phyloP scores from a whole-genome alignment of 2,888 invertebrate species.

The Deilephila porcellus region DNA sequence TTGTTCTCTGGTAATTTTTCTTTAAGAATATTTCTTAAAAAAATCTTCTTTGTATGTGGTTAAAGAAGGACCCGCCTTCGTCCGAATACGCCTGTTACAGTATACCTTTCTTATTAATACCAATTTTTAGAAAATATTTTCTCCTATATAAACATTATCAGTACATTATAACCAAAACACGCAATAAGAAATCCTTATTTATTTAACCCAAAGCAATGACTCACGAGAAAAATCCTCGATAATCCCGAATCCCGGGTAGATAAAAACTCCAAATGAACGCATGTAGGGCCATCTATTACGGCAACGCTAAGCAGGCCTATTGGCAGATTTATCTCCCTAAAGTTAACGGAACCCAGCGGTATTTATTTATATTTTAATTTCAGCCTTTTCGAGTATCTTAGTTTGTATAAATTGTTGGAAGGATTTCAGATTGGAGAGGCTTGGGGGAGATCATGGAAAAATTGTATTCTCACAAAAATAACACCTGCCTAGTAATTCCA shows the following conservation, averaged over 20 bases:
- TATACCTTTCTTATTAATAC: no score
- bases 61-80: no score
- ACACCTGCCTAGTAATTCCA: no score
- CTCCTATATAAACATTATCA: no score
- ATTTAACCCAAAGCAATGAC: constrained; percentile 12
- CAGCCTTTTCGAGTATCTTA: background rate
- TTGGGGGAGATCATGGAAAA: no score
- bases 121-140: no score
- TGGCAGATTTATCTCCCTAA: constrained; percentile 28
- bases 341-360: background rate
- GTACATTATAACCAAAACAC: background rate
- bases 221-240: constrained; percentile 10
- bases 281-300: constrained; percentile 13
- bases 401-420: background rate
- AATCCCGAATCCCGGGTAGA: constrained; percentile 2
- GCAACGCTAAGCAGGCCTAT: constrained; percentile 22
- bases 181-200: background rate
- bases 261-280: constrained; percentile 25
- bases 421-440: background rate
- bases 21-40: no score
- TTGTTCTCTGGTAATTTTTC: no score
- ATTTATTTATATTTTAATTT: background rate
- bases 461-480: no score
- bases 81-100: no score
- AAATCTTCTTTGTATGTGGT: no score